Evolutionary conservation across 2,797 vertebrate species (phyloP).

Genomic region (Graptemys geographica): DNA sequence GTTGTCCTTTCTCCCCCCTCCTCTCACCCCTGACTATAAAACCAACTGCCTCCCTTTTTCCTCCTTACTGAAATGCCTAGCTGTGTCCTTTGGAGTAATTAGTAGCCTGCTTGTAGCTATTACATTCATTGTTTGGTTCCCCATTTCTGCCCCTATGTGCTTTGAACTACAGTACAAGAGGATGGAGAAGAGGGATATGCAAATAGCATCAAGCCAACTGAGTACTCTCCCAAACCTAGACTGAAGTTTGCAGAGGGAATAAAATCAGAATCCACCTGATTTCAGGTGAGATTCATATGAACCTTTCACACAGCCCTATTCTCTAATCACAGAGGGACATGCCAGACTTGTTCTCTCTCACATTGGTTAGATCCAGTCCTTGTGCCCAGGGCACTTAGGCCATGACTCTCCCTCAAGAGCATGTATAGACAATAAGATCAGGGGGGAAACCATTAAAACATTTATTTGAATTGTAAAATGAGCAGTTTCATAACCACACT

Average conservation of each 20-base stretch:
- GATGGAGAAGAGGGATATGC: not conserved
- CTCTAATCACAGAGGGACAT: not conserved
- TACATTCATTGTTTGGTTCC: not conserved
- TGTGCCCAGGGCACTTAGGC: not conserved
- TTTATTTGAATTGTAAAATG: not conserved
- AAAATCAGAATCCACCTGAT: not conserved
- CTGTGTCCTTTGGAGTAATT: not conserved
- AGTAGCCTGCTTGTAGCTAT: not conserved
- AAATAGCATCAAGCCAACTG: not conserved
- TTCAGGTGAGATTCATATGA: not conserved
- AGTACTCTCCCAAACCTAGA: not conserved
- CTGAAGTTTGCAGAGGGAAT: not conserved
- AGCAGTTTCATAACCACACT: not conserved
- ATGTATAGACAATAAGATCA: not conserved
- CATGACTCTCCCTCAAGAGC: not conserved
- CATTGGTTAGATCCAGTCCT: not conserved
- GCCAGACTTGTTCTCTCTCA: rapidly evolving
- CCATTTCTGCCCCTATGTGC: not conserved
- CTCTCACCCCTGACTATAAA: not conserved
- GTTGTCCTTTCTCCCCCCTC: not conserved
- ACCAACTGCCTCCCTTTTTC: not conserved
- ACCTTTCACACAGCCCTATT: not conserved
- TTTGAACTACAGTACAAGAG: not conserved
- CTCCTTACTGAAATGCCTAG: not conserved
- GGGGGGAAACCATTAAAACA: not conserved